Conservation (phyloP, 2,888 invertebrate genomes). For the Calameuta idolon region DNA sequence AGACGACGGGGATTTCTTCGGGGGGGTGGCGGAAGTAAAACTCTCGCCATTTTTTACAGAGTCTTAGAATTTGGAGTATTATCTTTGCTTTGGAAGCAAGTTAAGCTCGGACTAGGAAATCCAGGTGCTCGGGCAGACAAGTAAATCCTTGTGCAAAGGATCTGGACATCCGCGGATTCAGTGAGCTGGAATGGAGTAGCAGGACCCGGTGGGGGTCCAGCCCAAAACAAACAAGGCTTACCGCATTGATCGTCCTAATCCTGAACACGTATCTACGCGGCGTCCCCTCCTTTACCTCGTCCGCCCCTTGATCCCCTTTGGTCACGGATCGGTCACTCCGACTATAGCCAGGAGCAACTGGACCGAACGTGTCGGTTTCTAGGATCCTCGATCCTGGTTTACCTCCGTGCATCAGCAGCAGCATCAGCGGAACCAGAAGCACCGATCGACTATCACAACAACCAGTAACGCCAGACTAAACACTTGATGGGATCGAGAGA, state of each 20-base stretch:
- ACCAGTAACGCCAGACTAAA: conserved; percentile 59
- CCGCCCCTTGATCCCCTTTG: conserved; percentile 9
- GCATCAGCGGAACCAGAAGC: neutral
- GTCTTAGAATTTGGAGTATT: neutral
- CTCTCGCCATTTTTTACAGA: neutral
- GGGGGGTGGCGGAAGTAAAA: neutral
- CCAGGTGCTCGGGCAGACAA: conserved; percentile 9
- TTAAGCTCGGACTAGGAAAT: conserved; percentile 18
- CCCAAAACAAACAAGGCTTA: conserved; percentile 61
- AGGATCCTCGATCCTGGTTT: neutral
- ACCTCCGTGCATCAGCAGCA: neutral
- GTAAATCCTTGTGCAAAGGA: conserved; percentile 1
- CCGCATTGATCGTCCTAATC: conserved; percentile 64
- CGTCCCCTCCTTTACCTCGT: neutral
- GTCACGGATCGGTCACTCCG: neutral
- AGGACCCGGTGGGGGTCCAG: conserved; percentile 35
- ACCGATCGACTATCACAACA: conserved; percentile 56
- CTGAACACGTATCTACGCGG: conserved; percentile 51
- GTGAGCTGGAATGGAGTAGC: conserved; percentile 10
- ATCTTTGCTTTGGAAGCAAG: neutral
- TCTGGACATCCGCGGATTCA: neutral
- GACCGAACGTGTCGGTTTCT: neutral
- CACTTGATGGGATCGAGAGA: conserved; percentile 41
- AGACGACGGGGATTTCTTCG: neutral
- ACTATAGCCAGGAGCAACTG: neutral